Evolutionary conservation across 2,888 invertebrate species (phyloP), one percentile per base, ranked within the genome.

Genomic region (Eupithecia insigniata): DNA sequence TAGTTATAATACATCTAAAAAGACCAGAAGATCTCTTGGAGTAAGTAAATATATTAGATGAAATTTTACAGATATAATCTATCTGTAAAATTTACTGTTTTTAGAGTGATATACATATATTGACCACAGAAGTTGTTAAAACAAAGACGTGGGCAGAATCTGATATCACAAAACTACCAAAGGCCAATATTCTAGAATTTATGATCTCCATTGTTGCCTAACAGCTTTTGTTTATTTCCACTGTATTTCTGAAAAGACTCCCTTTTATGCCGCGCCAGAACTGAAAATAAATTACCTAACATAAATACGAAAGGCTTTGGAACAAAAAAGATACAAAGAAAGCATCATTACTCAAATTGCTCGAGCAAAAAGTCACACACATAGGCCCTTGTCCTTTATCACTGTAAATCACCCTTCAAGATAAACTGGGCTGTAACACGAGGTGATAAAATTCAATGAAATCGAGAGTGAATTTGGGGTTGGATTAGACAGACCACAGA

Each of bases 311-410:
- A 62, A 64, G 67, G 75, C 73, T 62, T 67, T 69, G 68, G 76
- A 79, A 76, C 76, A 77, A 80, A 78, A 75, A 76, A 72, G 67
- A 74, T 74, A 73, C 69, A 70, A 77, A 61, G 73, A 70, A 76
- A 61, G 72, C 68, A 68, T 70, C 79, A 79, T 79, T 78, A 79
- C 79, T 80, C 79, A 79, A 80, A 76, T 71, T 72, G 73, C 74
- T 77, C 67, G 67, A 71, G 76, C 70, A 74, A 76, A 77, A 75
- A 79, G 79, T 75, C 74, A 76, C 76, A 75, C 72, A 26, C 14
- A 22, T 12, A 32, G 62, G 10, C 30, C 32, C 36, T 64, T 74
- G 68, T 69, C 71, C 36, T 36, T 64, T 64, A 32, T 34, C 22
- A 64, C 64, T 64, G 64, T 64, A 64, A 64, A 64, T 64, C 64